Evolutionary conservation across 2,797 vertebrate species (phyloP), one percentile per base, ranked within the genome.

Genomic region (Anabas testudineus): DNA sequence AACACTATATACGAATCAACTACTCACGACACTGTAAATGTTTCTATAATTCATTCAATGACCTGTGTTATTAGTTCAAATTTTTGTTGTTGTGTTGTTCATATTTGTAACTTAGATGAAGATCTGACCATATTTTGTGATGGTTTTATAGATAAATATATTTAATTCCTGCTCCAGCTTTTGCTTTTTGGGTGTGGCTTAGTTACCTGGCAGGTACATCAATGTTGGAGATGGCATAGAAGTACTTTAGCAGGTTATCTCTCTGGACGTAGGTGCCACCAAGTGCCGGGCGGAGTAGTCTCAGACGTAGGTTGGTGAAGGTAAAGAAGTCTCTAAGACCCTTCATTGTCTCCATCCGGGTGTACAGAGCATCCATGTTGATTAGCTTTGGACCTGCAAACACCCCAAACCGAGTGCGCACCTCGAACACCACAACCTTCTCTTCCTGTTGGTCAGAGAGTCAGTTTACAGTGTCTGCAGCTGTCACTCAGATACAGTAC

Each of bases 151-250:
- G n/a, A n/a, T n/a, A n/a, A n/a, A n/a, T n/a, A 32, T 4, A 4
- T 32, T 32, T 32, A 8, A 4, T 4, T 39, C 12, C 37, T 39
- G 2, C 12, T 39, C 10, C 12, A 14, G 12, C 39, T 4, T 15
- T 18, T 10, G 10, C 18, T 16, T 16, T 36, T 2, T 10, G 21
- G 53, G 14, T 56, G 77, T 51, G 12, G 26, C 1, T 12, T 18
- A 1, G 90, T 95, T 94, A 99, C 98, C 98, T 97, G 92, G 97
- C 97, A 0, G 95, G 93, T 24, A 99, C 93, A 43, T 96, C 96
- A 55, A 99, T 96, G 92, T 99, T 96, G 67, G 97, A 99, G 87
- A 99, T 96, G 32, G 97, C 97, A 15, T 99, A 99, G 93, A 98
- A 99, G 93, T 99, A 99, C 80, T 97, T 97, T 52, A 95, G 93